A percentile compares a stretch with the other conserved stretches of the same genome.
These are phyloP conservation scores for Nymphicus hollandicus DNA, from an alignment of 2,113 vertebrate genomes.

Conservation along the genomic window DNA sequence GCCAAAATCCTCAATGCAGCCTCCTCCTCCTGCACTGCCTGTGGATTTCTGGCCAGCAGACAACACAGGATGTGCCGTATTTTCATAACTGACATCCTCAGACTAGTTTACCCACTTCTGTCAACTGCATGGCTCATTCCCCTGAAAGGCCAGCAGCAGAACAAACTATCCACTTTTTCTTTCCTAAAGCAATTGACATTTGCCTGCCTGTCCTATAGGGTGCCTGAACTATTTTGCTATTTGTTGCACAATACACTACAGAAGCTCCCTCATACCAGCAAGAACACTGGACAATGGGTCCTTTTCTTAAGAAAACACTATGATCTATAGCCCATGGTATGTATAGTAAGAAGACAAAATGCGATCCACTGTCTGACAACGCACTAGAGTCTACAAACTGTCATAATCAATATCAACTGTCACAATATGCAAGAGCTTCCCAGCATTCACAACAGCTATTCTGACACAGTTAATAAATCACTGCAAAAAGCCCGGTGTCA, in stretches of 20 bases:
- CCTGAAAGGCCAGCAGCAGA: not conserved
- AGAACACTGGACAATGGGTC: slow-evolving; percentile 33
- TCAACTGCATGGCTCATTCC: not conserved
- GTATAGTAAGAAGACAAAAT: slow-evolving; percentile 62
- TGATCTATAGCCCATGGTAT: slow-evolving; percentile 57
- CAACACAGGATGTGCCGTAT: not conserved
- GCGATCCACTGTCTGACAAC: slow-evolving; percentile 46
- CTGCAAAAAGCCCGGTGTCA: slow-evolving; percentile 43
- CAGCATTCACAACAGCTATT: slow-evolving; percentile 63
- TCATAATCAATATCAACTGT: slow-evolving; percentile 74
- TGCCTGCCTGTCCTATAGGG: slow-evolving; percentile 11
- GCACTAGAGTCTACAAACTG: slow-evolving; percentile 56
- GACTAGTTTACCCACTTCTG: not conserved
- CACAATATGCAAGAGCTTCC: slow-evolving; percentile 60
- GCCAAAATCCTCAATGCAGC: not conserved
- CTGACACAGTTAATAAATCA: slow-evolving; percentile 75
- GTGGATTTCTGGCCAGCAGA: not conserved
- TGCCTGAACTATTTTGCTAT: slow-evolving; percentile 30
- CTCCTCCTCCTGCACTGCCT: fast-evolving
- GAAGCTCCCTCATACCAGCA: slow-evolving; percentile 3
- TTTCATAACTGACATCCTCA: not conserved
- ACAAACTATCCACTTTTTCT: not conserved
- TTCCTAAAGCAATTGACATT: slow-evolving; percentile 26
- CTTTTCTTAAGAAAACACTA: slow-evolving; percentile 42
- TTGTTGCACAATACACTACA: slow-evolving; percentile 36